Conservation (phyloP, 2,113 vertebrate genomes). For the Embiotoca jacksoni region DNA sequence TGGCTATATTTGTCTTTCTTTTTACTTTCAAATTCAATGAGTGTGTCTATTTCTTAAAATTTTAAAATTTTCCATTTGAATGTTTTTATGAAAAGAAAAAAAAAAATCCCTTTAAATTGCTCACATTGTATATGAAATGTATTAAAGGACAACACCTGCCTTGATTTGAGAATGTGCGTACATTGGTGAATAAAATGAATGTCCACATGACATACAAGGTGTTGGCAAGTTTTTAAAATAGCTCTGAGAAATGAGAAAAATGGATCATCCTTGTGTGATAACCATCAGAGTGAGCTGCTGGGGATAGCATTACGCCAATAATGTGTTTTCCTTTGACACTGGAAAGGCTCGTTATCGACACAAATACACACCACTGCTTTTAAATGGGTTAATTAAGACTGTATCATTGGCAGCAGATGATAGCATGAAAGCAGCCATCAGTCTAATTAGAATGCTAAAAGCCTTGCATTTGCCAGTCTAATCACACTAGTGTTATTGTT, state of each 20-base stretch:
- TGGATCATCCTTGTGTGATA: conserved; percentile 36
- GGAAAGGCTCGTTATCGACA: conserved; percentile 73
- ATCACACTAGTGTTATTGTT: conserved; percentile 58
- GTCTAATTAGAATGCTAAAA: conserved; percentile 77
- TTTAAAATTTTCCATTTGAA: background rate
- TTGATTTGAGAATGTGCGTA: background rate
- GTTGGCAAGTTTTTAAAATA: conserved; percentile 8
- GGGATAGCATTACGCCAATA: conserved; percentile 56
- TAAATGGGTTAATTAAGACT: conserved; percentile 83
- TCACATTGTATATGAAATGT: background rate
- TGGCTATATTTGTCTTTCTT: too few relatives aligned
- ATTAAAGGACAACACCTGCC: background rate
- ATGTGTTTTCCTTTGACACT: conserved; percentile 70
- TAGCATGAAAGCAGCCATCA: conserved; percentile 75
- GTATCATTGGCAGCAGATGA: conserved; percentile 80
- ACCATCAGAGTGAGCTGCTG: conserved; percentile 59
- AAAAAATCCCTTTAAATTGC: background rate
- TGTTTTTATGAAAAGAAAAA: background rate
- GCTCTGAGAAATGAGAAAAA: conserved; percentile 9
- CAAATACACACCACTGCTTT: conserved; percentile 77
- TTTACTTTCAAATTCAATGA: background rate
- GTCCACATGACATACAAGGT: background rate
- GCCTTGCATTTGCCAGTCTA: conserved; percentile 66
- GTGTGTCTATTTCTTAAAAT: background rate
- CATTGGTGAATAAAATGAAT: conserved; percentile 4